Base-by-base conservation (phyloP, 2,113 vertebrate genomes). In the Macrotus californicus region DNA sequence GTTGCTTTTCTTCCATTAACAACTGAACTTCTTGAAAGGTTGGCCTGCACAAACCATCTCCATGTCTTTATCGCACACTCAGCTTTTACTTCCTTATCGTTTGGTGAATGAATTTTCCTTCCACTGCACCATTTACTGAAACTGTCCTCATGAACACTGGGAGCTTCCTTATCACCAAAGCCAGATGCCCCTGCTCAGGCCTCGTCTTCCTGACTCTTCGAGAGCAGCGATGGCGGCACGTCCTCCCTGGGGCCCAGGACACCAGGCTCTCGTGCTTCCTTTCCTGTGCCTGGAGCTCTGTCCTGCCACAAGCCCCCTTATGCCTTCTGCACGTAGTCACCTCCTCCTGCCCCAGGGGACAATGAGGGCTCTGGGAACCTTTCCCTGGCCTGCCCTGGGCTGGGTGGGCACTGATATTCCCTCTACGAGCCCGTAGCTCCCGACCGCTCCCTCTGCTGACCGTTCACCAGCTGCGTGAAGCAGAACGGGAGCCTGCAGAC, bases 301-400 rank as follows among this genome's bases (percentile, higher is more conserved):
- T 81, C 84, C 84, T 50, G 5, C 64, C 41, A 2, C 3, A 5
- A 5, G n/a, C 3, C 24, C 21, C 0, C 16, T n/a, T n/a, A 0
- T 0, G 31, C 31, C 19, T 9, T 54, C 48, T 52, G 86, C 54
- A 43, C 0, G 1, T 4, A 31, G 73, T 72, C 54, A 69, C 26
- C 16, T 31, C 16, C 21, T 18, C 5, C 34, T 52, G 34, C 39
- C 52, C 66, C 15, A 1, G 6, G 31, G 73, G 36, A 41, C 9
- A 64, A 43, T 0, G 3, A n/a, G 34, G 72, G 59, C 67, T 89
- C 89, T 50, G 70, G 64, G 56, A 76, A 64, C 73, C 43, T 50
- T 41, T 50, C 24, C 4, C 72, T 34, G 79, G 54, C 16, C 19
- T 3, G 0, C 75, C 41, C 36, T 29, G 21, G 70, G 48, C 22